These are phyloP conservation scores for Distichodus sexfasciatus DNA, from an alignment of 2,797 vertebrate genomes.

Conservation along the genomic window DNA sequence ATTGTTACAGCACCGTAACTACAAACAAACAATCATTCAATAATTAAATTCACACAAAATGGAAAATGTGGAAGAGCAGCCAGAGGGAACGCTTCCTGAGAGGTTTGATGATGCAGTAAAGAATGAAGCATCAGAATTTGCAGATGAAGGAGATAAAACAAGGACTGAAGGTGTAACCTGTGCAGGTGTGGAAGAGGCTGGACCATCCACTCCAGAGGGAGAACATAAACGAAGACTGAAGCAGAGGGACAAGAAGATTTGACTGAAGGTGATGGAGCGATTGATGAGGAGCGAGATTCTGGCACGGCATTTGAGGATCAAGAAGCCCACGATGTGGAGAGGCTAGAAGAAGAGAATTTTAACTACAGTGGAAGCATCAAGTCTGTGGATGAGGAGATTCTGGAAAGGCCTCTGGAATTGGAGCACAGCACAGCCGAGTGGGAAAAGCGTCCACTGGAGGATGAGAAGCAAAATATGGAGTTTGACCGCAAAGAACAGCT, in stretches of 20 bases:
- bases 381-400: conserved; percentile 18
- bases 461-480: neutral
- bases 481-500: conserved; percentile 52
- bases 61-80: conserved; percentile 11
- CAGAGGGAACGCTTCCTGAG: neutral
- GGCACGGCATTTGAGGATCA: conserved; percentile 20
- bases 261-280: neutral
- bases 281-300: neutral
- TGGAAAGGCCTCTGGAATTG: conserved; percentile 12
- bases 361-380: conserved; percentile 13
- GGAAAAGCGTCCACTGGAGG: conserved; percentile 4
- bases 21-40: neutral
- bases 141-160: neutral
- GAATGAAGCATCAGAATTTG: neutral
- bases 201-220: neutral
- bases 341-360: conserved; percentile 4
- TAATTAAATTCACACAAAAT: neutral
- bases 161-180: neutral
- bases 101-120: neutral
- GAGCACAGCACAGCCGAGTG: conserved; percentile 41
- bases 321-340: neutral
- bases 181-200: neutral
- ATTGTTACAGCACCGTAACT: neutral
- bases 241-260: neutral
- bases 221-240: neutral